Evolutionary conservation across 2,113 vertebrate genomes (phyloP), one percentile per base, ranked within the genome.

Genomic region (Coptodon rendalli): DNA sequence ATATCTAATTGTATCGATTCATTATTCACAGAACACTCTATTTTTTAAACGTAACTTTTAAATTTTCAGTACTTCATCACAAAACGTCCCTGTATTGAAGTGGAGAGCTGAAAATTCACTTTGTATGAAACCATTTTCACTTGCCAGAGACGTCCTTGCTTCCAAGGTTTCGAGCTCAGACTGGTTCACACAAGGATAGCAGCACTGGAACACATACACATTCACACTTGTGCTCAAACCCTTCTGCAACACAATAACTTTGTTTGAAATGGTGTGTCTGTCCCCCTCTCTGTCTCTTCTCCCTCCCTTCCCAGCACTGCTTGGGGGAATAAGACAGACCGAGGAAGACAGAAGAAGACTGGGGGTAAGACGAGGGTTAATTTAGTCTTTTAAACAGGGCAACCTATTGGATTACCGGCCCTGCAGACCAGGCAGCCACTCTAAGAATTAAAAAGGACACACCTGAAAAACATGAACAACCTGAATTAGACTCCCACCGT

Each of bases 371-470:
- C 88, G 16, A 87, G 93, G 94, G 93, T 95, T 95, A 94, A 95
- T 95, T 95, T 91, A 92, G 91, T 95, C 89, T 88, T 92, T 95
- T 92, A 90, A 95, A 94, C 92, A 87, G 89, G 87, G 93, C 90
- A 66, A 91, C 56, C 86, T 89, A 96, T 94, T 92, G 94, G 92
- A 96, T 96, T 91, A 95, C 85, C 9, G 34, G 43, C 84, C 34
- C 54, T 43, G 45, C 90, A 87, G 88, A 95, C 4, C 24, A 80
- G 78, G 85, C 91, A 87, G 86, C 88, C 89, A 87, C 88, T 91
- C 89, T 85, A 43, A 16, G 90, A 92, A 95, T 91, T 86, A 90
- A 91, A 94, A 92, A 91, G 89, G 89, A 92, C 94, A 93, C 90
- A 92, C 93, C 89, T 92, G 86, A 89, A 90, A 94, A 90, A 93